Evolutionary conservation across 1,140 invertebrate species (phyloP).

Genomic region (Drosophila takahashii): DNA sequence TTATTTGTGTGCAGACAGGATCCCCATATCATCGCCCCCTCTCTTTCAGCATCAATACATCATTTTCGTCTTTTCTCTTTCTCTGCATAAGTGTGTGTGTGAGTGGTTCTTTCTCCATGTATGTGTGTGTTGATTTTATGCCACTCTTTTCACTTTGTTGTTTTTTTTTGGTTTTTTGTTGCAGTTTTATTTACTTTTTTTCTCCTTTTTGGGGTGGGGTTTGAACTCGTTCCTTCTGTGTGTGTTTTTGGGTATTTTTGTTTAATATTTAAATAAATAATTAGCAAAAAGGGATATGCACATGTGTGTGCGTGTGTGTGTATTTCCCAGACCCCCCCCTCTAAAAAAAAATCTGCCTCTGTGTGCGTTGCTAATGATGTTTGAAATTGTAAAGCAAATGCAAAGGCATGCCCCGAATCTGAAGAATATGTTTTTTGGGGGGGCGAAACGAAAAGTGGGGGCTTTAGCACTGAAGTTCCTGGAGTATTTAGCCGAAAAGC

Average conservation of each 20-base stretch:
- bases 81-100: slow-evolving; percentile 13
- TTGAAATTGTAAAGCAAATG: slow-evolving; percentile 82
- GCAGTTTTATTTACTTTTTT: slow-evolving; percentile 51
- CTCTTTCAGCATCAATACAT: slow-evolving; percentile 71
- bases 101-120: slow-evolving; percentile 8
- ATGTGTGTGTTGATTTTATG: slow-evolving; percentile 52
- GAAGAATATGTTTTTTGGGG: slow-evolving; percentile 18
- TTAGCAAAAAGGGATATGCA: slow-evolving; percentile 81
- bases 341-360: slow-evolving; percentile 11
- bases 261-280: slow-evolving; percentile 85
- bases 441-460: not conserved
- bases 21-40: slow-evolving; percentile 21
- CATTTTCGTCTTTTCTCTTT: slow-evolving; percentile 73
- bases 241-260: slow-evolving; percentile 76
- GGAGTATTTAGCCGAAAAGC: slow-evolving; percentile 13
- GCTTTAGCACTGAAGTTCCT: not conserved
- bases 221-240: slow-evolving; percentile 12
- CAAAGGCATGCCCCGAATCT: slow-evolving; percentile 75
- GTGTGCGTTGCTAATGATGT: slow-evolving; percentile 81
- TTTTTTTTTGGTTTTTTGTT: slow-evolving; percentile 46
- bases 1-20: slow-evolving; percentile 42
- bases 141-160: slow-evolving; percentile 57
- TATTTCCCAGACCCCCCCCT: slow-evolving; percentile 1
- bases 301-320: slow-evolving; percentile 12
- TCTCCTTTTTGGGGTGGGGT: not conserved